phyloP scores from a whole-genome alignment of 1,140 invertebrate species.

The Dendroctonus valens region DNA sequence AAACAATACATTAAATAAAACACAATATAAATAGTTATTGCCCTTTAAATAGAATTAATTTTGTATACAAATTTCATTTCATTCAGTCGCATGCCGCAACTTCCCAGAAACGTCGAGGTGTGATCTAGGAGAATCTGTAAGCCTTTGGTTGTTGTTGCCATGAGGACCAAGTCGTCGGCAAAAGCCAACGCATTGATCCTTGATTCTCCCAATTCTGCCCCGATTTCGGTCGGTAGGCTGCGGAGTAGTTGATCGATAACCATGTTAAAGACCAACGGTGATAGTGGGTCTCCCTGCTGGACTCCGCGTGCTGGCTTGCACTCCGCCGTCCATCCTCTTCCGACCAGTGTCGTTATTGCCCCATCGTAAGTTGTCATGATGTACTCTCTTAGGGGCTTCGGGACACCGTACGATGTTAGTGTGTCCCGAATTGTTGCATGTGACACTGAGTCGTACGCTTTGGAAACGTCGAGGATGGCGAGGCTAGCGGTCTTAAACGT shows the following conservation, averaged over 20 bases:
- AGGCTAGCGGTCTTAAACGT: neutral
- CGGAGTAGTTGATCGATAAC: constrained; percentile 40
- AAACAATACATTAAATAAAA: too few species aligned
- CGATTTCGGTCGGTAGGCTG: constrained; percentile 16
- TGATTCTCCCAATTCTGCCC: neutral
- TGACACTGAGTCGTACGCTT: constrained; percentile 31
- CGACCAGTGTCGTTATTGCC: constrained; percentile 32
- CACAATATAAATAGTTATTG: too few species aligned
- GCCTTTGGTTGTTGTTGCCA: constrained; percentile 15
- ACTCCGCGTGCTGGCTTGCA: constrained; percentile 48
- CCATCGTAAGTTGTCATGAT: constrained; percentile 17
- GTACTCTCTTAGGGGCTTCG: constrained; percentile 11
- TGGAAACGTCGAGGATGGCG: constrained; percentile 11
- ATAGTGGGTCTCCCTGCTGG: constrained; percentile 50
- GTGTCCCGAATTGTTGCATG: constrained; percentile 18
- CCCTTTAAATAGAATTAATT: too few species aligned
- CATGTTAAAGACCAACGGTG: constrained; percentile 44
- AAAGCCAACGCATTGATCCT: constrained; percentile 30
- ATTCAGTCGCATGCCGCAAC: constrained; percentile 25
- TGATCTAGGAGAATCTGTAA: constrained; percentile 8
- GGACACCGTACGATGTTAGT: constrained; percentile 11
- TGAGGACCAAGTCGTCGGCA: constrained; percentile 29
- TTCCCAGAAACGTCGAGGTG: neutral
- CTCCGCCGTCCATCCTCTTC: constrained; percentile 40
- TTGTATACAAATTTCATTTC: too few species aligned